Percentiles rank a stretch among this genome's conserved stretches.
phyloP scores from a whole-genome alignment of 2,113 vertebrate genomes.

The Speoplatyrhinus poulsoni region DNA sequence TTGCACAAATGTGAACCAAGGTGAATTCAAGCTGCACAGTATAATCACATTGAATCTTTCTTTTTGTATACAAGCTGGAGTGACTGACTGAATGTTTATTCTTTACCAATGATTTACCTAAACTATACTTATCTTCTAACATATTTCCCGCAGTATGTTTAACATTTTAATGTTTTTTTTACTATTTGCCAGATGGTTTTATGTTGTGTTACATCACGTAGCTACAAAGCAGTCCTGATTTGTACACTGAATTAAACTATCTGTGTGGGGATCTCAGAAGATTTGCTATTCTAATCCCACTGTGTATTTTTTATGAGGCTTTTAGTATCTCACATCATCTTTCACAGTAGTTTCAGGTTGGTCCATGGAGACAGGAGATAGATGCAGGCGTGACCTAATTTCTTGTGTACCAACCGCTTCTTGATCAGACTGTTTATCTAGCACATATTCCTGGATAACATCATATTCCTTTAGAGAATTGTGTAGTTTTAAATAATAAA shows the following conservation, averaged over 20 bases:
- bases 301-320: neutral
- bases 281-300: neutral
- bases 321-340: constrained; percentile 9
- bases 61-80: no score
- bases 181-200: neutral
- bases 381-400: constrained; percentile 27
- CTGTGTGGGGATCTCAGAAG: no score
- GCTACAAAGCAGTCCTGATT: neutral
- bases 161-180: neutral
- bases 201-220: neutral
- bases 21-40: no score
- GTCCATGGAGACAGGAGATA: constrained; percentile 4
- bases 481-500: neutral
- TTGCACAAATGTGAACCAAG: no score
- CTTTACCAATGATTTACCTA: neutral
- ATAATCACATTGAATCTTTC: no score
- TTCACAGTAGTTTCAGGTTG: neutral
- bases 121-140: neutral
- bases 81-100: no score
- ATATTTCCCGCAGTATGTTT: neutral
- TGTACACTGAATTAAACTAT: neutral
- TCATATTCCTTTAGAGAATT: constrained; percentile 20
- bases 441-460: neutral
- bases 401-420: constrained; percentile 28
- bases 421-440: constrained; percentile 24